phyloP scores from a whole-genome alignment of 1,140 invertebrate species.

The Megathymus violae region DNA sequence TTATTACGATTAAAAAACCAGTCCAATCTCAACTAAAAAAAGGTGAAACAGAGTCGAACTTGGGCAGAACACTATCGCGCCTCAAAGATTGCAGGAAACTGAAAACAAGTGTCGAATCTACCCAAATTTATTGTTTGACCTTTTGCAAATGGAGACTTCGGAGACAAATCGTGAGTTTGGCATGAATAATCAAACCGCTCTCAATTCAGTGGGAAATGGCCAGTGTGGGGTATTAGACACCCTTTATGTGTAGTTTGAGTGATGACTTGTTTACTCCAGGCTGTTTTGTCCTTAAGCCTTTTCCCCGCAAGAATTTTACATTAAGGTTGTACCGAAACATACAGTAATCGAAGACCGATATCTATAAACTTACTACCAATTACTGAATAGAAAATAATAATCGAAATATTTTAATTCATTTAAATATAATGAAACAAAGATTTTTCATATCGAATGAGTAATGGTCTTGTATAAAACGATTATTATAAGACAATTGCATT shows the following conservation, averaged over 20 bases:
- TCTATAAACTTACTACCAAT: too few relatives aligned
- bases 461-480: too few relatives aligned
- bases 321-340: too few relatives aligned
- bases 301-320: not conserved
- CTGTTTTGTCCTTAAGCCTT: not conserved
- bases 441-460: too few relatives aligned
- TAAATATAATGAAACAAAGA: too few relatives aligned
- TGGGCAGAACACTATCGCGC: constrained; percentile 2
- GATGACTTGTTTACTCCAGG: constrained; percentile 20
- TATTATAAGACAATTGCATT: too few relatives aligned
- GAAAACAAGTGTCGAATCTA: constrained; percentile 14
- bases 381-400: too few relatives aligned
- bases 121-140: constrained; percentile 39
- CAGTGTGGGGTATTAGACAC: constrained; percentile 17
- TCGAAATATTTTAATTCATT: too few relatives aligned
- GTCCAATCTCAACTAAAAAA: too few relatives aligned
- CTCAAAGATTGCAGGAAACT: constrained; percentile 9
- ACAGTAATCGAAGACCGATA: too few relatives aligned
- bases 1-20: too few relatives aligned
- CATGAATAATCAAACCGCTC: constrained; percentile 34
- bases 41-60: not conserved
- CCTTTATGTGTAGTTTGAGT: constrained; percentile 17
- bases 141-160: constrained; percentile 37
- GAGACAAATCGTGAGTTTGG: constrained; percentile 40
- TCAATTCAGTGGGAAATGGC: constrained; percentile 31